Percentiles rank a stretch among this genome's conserved stretches.
These are phyloP conservation scores for Pyrrhia umbra DNA, from an alignment of 2,888 invertebrate genomes.

Conservation along the genomic window DNA sequence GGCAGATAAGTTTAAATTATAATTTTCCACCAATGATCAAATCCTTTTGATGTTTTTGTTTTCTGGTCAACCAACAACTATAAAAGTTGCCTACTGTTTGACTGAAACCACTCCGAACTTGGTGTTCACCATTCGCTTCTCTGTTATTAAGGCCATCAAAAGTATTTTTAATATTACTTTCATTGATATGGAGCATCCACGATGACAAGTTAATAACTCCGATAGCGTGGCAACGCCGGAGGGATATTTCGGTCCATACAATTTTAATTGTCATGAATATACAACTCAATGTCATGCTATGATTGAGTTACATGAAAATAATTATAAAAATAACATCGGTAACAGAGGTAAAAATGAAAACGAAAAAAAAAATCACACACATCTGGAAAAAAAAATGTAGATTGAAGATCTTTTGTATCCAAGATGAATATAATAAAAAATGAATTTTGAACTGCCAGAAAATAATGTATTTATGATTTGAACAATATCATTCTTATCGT, in stretches of 20 bases:
- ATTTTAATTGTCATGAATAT: constrained; percentile 46
- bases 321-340: constrained; percentile 9
- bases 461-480: too few relatives aligned
- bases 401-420: too few relatives aligned
- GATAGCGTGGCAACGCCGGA: constrained; percentile 16
- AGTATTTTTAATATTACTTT: constrained; percentile 15
- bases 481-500: too few relatives aligned
- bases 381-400: too few relatives aligned
- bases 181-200: constrained; percentile 13
- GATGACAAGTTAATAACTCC: constrained; percentile 48
- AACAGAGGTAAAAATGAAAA: not conserved
- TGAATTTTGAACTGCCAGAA: too few relatives aligned
- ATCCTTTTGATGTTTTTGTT: not conserved
- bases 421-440: too few relatives aligned
- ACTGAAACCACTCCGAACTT: not conserved
- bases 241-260: constrained; percentile 29
- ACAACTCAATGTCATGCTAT: constrained; percentile 14
- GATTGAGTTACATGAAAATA: constrained; percentile 28
- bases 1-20: too few relatives aligned
- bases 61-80: not conserved
- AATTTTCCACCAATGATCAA: not conserved
- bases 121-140: not conserved
- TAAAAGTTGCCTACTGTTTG: too few relatives aligned
- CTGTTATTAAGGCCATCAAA: not conserved
- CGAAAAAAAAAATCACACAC: not conserved